These are phyloP conservation scores for Hydrozoanthus tunicans DNA, from an alignment of 64 coral and sea anemone species.

Conservation along the genomic window DNA sequence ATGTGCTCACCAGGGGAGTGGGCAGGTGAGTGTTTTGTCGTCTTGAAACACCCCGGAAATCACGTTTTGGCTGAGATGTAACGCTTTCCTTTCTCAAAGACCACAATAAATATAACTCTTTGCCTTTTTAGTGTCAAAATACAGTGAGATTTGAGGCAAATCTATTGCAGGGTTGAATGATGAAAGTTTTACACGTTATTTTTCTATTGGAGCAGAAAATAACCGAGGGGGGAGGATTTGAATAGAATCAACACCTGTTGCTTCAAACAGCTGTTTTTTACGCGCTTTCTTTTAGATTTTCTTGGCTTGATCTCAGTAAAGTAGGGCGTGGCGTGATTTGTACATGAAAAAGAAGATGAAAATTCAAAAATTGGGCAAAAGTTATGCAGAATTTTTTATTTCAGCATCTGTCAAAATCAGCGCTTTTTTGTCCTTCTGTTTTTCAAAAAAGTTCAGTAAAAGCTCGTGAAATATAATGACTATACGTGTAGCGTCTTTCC, in stretches of 20 bases:
- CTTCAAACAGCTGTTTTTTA: conserved; percentile 7
- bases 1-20: conserved; percentile 43
- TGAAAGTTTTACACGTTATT: background rate
- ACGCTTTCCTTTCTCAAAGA: background rate
- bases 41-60: conserved; percentile 46
- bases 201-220: background rate
- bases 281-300: background rate
- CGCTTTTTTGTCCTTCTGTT: background rate
- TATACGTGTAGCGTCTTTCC: no score
- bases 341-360: background rate
- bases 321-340: conserved; percentile 23
- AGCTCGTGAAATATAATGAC: no score
- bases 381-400: background rate
- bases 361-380: background rate
- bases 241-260: conserved; percentile 45
- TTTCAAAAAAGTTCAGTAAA: no score
- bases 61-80: conserved; percentile 1
- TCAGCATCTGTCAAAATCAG: background rate
- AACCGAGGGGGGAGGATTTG: conserved; percentile 10
- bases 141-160: background rate
- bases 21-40: conserved; percentile 10
- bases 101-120: background rate
- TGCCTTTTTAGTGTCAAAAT: conserved; percentile 2
- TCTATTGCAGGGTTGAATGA: no score
- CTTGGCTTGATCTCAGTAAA: background rate